Base-by-base conservation (phyloP, 2,888 invertebrate genomes). In the Tridacna gigas region DNA sequence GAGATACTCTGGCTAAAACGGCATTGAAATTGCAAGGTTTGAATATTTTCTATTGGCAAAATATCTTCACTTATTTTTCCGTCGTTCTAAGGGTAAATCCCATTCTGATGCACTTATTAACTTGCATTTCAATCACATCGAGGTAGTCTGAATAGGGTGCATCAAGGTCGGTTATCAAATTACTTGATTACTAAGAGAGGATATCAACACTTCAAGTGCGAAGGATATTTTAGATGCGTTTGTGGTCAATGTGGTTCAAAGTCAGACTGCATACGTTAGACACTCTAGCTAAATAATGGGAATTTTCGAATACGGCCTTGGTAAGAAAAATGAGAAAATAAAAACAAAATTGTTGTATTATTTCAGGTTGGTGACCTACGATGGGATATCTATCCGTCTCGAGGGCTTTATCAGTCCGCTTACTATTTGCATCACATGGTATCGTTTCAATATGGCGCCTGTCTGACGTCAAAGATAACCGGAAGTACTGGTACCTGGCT, bases 361-460 rank as follows among this genome's bases (percentile, higher is more conserved):
- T 76, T 76, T 45, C 76, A 76, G 76, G 63, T 37, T 56, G 18
- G 37, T 56, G 22, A 26, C 12, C n/a, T 22, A 47, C 28, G 20
- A 94, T 94, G 93, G 92, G 94, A 51, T 91, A 91, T 66, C 82
- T 94, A 25, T 92, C 92, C 15, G 88, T 94, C 15, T 83, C 91
- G n/a, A 90, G 94, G n/a, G 95, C 94, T 20, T 82, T 94, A 11
- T 84, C 92, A 60, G 95, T 94, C 18, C 91, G 95, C 11, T 81
- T 94, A 37, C 77, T 94, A 69, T 95, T 95, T 93, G 97, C 97
- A 3, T 96, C 97, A 9, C 98, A 98, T 92, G 98, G 98, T 26
- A 96, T 98, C 77, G 96, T 98, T 48, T 97, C 98, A 9, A 97
- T 98, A 92, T 98, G 98, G 97, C 97, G 98, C 95, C 97, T 98